These are phyloP conservation scores for Lepus timidus DNA, from an alignment of 2,113 vertebrate genomes.

Conservation along the genomic window DNA sequence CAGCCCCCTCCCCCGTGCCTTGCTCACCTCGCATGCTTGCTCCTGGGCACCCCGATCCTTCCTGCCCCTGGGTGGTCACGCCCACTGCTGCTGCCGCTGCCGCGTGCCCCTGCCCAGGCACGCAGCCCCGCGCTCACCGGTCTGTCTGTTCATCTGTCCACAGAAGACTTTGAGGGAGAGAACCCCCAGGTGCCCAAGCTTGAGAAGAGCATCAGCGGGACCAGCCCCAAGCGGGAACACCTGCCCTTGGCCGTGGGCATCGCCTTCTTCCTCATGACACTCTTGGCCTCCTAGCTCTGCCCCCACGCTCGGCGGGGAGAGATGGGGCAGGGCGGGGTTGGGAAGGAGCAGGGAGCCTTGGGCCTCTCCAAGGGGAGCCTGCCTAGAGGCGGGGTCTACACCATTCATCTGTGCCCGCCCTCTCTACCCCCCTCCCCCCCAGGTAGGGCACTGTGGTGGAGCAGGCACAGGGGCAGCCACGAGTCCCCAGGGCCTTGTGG, in stretches of 20 bases:
- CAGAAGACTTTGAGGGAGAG: slow-evolving; percentile 91
- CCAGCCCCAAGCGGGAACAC: slow-evolving; percentile 95
- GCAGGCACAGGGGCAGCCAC: slow-evolving; percentile 58
- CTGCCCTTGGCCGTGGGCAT: slow-evolving; percentile 94
- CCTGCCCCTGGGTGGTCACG: slow-evolving; percentile 60
- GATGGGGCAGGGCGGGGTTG: slow-evolving; percentile 52
- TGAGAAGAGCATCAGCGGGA: slow-evolving; percentile 98
- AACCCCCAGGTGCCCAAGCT: slow-evolving; percentile 95
- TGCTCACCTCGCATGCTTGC: slow-evolving; percentile 62
- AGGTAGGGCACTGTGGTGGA: slow-evolving; percentile 49
- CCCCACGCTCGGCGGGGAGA: slow-evolving; percentile 10
- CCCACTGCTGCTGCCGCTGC: slow-evolving; percentile 71
- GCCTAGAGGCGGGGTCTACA: slow-evolving; percentile 41
- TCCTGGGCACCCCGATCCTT: neutral
- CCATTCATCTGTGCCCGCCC: slow-evolving; percentile 51
- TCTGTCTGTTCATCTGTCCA: slow-evolving; percentile 59
- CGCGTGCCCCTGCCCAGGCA: neutral
- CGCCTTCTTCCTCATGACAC: slow-evolving; percentile 92
- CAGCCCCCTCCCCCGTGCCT: slow-evolving; percentile 72
- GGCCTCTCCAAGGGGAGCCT: slow-evolving; percentile 43
- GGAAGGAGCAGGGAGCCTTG: slow-evolving; percentile 21
- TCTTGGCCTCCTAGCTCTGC: slow-evolving; percentile 94
- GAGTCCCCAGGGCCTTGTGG: slow-evolving; percentile 62
- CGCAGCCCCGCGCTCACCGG: slow-evolving; percentile 33
- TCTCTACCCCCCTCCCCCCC: slow-evolving; percentile 41